Evolutionary conservation across 37 sponge, comb jelly and placozoan genomes (phyloP), one percentile per base, ranked within the genome.

Genomic region (Oscarella lobularis): DNA sequence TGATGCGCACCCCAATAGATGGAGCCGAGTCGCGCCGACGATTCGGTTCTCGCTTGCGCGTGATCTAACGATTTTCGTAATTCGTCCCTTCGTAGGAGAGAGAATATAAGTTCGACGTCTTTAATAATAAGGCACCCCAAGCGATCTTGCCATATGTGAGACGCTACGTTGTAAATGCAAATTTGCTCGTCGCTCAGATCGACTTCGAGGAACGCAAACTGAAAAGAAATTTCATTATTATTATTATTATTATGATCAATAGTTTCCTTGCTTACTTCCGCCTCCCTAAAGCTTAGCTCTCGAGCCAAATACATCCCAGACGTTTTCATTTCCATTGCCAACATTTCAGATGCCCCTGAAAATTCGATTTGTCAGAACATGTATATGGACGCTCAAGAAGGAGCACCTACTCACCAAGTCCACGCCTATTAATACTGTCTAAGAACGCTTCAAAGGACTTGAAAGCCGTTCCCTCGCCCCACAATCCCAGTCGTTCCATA

Each of bases 271-370:
- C 34, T 9, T 31, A 83, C 83, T 67, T 85, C 85, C 34, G 85
- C 74, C 36, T 80, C 69, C 29, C 48, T 65, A 65, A 67, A 85
- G 36, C 85, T 85, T 20, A 85, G 77, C 20, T 82, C 85, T 1
- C 85, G 35, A 20, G 82, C 80, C 38, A 85, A 81, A 76, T 81
- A 85, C 39, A 81, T 65, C 4, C 85, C 85, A 30, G 82, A 68
- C 3, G 83, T 73, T 38, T 85, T 85, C 85, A 85, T 81, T 48
- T 85, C 85, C 85, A 85, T 85, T 39, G 85, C 85, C 1, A 85
- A 35, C 85, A 85, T 85, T 74, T 85, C 85, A 31, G 85, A 76
- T 2, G 85, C 85, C 2, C 85, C 85, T 68, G 71, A 68, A 4
- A 4, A 5, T 32, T n/a, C 71, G 33, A 68, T n/a, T n/a, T 48